A percentile compares a stretch with the other conserved stretches of the same genome.
These are phyloP conservation scores for Spilosoma lubricipeda DNA, from an alignment of 2,888 invertebrate genomes.

Conservation along the genomic window DNA sequence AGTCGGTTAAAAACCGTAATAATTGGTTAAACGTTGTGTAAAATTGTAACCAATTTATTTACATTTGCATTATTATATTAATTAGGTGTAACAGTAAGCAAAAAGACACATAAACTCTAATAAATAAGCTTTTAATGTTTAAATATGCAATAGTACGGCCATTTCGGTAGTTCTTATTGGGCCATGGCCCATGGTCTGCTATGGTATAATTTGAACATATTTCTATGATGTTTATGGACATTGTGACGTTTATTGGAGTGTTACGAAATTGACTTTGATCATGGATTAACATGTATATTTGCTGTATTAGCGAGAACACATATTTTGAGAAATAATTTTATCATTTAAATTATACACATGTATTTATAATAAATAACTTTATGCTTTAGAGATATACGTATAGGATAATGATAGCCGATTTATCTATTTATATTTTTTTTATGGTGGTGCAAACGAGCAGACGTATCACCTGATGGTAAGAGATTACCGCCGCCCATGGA, in stretches of 20 bases:
- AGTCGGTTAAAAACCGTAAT: too few species aligned
- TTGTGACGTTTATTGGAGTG: slow-evolving; percentile 44
- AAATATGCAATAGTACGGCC: slow-evolving; percentile 37
- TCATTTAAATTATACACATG: background rate
- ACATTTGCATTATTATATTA: background rate
- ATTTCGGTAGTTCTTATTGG: slow-evolving; percentile 37
- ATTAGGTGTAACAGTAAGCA: background rate
- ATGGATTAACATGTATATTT: background rate
- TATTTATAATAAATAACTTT: background rate
- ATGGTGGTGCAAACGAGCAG: too few species aligned
- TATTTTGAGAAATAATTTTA: background rate
- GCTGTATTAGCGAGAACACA: background rate
- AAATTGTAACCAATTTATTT: too few species aligned
- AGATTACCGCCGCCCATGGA: too few species aligned
- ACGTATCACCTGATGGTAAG: too few species aligned
- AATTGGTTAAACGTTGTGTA: too few species aligned
- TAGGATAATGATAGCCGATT: background rate
- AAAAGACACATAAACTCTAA: slow-evolving; percentile 25
- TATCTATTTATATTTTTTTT: too few species aligned
- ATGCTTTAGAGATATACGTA: background rate
- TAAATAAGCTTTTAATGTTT: slow-evolving; percentile 23
- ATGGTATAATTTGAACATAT: slow-evolving; percentile 53
- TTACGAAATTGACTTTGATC: slow-evolving; percentile 39
- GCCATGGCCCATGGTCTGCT: slow-evolving; percentile 24
- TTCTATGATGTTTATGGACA: slow-evolving; percentile 53